phyloP scores from a whole-genome alignment of 2,797 vertebrate genomes.

The Chiloscyllium punctatum region DNA sequence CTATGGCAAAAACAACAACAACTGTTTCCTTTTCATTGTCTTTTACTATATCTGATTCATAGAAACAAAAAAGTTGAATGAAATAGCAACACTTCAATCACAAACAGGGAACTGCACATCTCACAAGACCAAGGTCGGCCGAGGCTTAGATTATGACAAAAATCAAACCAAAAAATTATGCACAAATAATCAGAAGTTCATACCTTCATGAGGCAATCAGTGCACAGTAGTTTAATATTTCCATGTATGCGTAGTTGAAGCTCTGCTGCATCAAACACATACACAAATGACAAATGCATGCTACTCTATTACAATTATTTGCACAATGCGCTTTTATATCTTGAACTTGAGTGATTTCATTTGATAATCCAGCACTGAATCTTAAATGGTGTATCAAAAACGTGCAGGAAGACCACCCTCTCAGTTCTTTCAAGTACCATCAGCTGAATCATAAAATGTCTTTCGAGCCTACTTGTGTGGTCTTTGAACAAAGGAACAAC shows the following conservation, averaged over 20 bases:
- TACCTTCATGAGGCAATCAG: neutral
- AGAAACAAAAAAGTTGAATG: neutral
- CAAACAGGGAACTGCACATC: neutral
- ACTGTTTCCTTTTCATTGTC: neutral
- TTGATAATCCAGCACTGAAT: neutral
- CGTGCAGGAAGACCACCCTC: neutral
- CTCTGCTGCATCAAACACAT: neutral
- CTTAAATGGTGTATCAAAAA: neutral
- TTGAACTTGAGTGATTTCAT: conserved; percentile 20
- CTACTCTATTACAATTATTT: neutral
- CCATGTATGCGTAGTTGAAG: neutral
- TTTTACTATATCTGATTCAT: neutral
- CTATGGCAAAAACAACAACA: neutral
- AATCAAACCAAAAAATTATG: neutral
- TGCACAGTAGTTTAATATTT: neutral
- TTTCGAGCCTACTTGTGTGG: conserved; percentile 10
- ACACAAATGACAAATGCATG: neutral
- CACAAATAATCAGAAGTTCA: neutral
- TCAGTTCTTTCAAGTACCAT: neutral
- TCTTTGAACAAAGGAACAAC: conserved; percentile 17
- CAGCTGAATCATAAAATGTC: neutral
- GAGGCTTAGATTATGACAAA: neutral
- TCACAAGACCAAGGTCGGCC: neutral
- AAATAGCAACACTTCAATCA: neutral
- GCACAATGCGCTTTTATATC: neutral